Conservation (phyloP, 2,888 invertebrate genomes). For the Monopis laevigella region DNA sequence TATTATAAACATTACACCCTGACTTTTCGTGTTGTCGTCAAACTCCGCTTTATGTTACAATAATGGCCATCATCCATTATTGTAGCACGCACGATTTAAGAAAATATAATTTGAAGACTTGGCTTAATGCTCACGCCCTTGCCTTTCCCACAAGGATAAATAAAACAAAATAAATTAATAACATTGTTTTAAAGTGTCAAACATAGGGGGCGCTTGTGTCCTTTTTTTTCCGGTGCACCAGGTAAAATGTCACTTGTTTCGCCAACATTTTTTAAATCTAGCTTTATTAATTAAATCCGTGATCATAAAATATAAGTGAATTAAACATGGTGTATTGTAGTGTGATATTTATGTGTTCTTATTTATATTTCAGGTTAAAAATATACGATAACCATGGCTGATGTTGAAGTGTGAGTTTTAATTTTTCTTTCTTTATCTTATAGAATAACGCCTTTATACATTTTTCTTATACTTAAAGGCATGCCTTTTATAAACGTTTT, state of each 20-base stretch:
- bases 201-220: conserved; percentile 1
- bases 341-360: conserved; percentile 18
- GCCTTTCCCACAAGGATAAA: no score
- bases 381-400: conserved; percentile 73
- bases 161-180: no score
- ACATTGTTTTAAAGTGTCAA: background rate
- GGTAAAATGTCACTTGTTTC: conserved; percentile 58
- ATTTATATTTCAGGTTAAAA: conserved; percentile 57
- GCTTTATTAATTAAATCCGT: conserved; percentile 38
- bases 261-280: conserved; percentile 41
- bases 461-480: conserved; percentile 14
- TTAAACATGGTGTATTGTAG: conserved; percentile 2
- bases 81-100: no score
- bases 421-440: conserved; percentile 19
- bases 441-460: conserved; percentile 14
- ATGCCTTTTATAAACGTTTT: no score
- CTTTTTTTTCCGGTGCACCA: conserved; percentile 57
- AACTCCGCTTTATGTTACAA: no score
- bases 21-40: no score
- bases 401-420: conserved; percentile 82
- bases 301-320: conserved; percentile 10
- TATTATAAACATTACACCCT: no score
- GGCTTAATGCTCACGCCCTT: no score
- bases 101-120: no score
- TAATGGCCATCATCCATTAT: no score